phyloP scores from a whole-genome alignment of 2,888 invertebrate genomes.

The Parnassius glacialis region DNA sequence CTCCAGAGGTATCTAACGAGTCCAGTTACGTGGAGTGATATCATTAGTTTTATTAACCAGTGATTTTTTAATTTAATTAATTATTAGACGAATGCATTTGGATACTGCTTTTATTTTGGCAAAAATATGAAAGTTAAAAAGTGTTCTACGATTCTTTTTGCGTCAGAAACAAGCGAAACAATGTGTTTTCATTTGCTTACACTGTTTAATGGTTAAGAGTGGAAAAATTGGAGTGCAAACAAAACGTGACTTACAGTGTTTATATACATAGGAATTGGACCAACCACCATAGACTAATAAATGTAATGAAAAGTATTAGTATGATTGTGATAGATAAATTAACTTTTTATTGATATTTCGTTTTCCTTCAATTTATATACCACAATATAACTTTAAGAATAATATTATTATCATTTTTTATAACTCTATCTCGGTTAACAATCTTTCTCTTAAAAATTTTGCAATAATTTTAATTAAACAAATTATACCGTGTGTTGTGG shows the following conservation, averaged over 20 bases:
- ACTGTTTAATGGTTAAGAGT: neutral
- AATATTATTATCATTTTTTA: too few relatives aligned
- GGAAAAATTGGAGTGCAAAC: neutral
- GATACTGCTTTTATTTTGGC: neutral
- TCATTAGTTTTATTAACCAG: constrained; percentile 26
- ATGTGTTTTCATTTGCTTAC: neutral
- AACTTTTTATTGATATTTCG: neutral
- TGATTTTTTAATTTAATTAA: constrained; percentile 7
- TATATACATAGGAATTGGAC: neutral
- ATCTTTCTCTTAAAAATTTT: too few relatives aligned
- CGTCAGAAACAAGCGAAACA: neutral
- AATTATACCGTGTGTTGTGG: too few relatives aligned
- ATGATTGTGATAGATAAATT: neutral
- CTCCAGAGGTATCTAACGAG: constrained; percentile 69
- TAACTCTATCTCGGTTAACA: too few relatives aligned
- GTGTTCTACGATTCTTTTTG: neutral
- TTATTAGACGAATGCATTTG: neutral
- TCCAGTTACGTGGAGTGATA: constrained; percentile 28
- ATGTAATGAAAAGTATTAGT: constrained; percentile 3
- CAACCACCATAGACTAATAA: neutral
- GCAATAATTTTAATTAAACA: too few relatives aligned
- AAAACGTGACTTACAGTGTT: neutral
- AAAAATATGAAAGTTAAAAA: neutral
- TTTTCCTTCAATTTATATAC: constrained; percentile 4
- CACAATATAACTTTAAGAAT: constrained; percentile 12